These are phyloP conservation scores for Diceros bicornis DNA, from an alignment of 2,797 vertebrate species.

Conservation along the genomic window DNA sequence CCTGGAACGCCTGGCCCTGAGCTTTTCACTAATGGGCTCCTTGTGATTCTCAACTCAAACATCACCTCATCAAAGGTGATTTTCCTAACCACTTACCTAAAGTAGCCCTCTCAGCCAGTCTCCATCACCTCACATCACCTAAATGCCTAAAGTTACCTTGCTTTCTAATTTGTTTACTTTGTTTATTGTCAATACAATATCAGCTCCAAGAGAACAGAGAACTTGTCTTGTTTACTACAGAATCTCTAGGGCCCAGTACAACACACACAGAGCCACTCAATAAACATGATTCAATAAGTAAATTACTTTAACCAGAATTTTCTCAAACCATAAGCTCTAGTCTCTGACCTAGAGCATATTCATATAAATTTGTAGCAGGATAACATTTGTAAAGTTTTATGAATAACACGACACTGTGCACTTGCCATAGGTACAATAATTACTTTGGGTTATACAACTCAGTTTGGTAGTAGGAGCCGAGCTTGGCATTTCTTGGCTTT, in stretches of 20 bases:
- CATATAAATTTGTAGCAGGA: neutral
- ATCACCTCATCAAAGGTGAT: neutral
- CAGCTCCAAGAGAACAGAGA: neutral
- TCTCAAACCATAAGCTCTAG: neutral
- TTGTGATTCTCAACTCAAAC: neutral
- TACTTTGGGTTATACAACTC: neutral
- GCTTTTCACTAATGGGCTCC: neutral
- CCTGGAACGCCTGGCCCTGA: neutral
- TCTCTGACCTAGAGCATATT: conserved; percentile 23
- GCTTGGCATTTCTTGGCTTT: conserved; percentile 15
- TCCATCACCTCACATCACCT: neutral
- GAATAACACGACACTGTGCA: neutral
- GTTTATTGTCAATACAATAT: neutral
- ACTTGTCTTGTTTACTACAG: neutral
- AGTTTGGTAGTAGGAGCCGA: neutral
- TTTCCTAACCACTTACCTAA: neutral
- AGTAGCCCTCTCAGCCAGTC: neutral
- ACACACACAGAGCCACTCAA: neutral
- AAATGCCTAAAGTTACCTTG: neutral
- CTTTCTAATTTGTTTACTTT: neutral
- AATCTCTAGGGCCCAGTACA: neutral
- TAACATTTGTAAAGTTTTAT: neutral
- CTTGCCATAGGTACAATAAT: neutral
- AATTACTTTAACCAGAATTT: conserved; percentile 41
- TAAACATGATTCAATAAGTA: neutral